Conservation (phyloP, 2,113 vertebrate species). For the Platichthys stellatus region DNA sequence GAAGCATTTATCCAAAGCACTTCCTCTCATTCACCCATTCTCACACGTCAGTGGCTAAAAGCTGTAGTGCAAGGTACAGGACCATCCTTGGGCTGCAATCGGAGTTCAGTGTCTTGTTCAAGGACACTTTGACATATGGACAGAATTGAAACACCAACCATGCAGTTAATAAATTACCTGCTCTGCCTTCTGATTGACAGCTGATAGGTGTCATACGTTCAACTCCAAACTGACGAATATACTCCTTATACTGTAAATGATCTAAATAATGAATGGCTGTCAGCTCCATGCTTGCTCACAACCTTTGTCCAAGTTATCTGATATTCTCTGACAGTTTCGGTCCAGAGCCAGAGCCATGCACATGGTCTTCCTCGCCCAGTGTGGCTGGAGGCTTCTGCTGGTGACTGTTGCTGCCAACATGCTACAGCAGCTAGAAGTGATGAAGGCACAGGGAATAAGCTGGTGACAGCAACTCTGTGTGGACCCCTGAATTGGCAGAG, state of each 20-base stretch:
- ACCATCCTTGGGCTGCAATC: not conserved
- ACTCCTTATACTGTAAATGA: not conserved
- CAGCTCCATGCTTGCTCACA: not conserved
- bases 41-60: not conserved
- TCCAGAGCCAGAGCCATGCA: slow-evolving; percentile 5
- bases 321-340: not conserved
- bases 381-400: slow-evolving; percentile 26
- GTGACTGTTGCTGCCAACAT: slow-evolving; percentile 41
- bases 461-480: slow-evolving; percentile 49
- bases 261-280: not conserved
- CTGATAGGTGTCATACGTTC: not conserved
- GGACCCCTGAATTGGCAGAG: slow-evolving; percentile 44
- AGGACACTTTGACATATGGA: not conserved
- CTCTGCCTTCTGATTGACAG: not conserved
- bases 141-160: not conserved
- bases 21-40: not conserved
- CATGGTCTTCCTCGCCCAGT: not conserved
- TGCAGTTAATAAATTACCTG: not conserved
- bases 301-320: not conserved
- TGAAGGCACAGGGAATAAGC: slow-evolving; percentile 53
- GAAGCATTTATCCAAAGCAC: not conserved
- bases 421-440: slow-evolving; percentile 27
- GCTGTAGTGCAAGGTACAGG: not conserved
- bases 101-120: not conserved
- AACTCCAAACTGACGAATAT: not conserved